Evolutionary conservation across 2,888 invertebrate genomes (phyloP).

Genomic region (Cetonia aurata): DNA sequence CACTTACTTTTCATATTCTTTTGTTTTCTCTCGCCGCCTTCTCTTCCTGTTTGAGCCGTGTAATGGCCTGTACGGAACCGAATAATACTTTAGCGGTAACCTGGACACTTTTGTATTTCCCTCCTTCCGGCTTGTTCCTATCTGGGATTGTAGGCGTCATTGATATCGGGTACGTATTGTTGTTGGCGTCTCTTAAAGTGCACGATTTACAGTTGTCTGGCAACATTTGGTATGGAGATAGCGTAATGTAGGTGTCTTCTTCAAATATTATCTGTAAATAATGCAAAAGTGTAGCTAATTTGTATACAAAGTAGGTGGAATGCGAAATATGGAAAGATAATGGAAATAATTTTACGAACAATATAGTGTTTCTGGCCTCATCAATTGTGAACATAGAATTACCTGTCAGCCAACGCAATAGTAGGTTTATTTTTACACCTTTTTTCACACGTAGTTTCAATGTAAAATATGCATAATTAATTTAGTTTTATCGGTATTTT

Average conservation of each 20-base stretch:
- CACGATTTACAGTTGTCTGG: constrained; percentile 72
- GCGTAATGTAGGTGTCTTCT: neutral
- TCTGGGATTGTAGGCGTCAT: constrained; percentile 53
- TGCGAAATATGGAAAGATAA: no score
- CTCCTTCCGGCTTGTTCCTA: constrained; percentile 54
- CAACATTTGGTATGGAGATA: constrained; percentile 61
- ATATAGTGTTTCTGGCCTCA: no score
- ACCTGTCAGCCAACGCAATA: no score
- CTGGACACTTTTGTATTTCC: constrained; percentile 65
- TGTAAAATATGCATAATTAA: no score
- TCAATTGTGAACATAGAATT: no score
- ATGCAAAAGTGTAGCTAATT: neutral
- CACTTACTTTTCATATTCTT: constrained; percentile 64
- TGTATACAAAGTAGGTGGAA: no score
- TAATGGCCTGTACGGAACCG: constrained; percentile 79
- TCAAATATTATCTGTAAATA: constrained; percentile 16
- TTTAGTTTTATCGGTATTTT: no score
- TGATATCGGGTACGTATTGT: constrained; percentile 69
- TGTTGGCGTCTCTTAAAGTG: constrained; percentile 71
- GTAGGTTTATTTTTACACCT: no score
- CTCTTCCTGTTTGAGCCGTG: constrained; percentile 80
- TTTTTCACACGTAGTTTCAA: no score
- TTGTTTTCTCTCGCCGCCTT: constrained; percentile 75
- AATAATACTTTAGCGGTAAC: constrained; percentile 82
- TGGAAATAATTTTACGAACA: no score